Conservation (phyloP, 2,888 invertebrate species). For the Acleris cristana region DNA sequence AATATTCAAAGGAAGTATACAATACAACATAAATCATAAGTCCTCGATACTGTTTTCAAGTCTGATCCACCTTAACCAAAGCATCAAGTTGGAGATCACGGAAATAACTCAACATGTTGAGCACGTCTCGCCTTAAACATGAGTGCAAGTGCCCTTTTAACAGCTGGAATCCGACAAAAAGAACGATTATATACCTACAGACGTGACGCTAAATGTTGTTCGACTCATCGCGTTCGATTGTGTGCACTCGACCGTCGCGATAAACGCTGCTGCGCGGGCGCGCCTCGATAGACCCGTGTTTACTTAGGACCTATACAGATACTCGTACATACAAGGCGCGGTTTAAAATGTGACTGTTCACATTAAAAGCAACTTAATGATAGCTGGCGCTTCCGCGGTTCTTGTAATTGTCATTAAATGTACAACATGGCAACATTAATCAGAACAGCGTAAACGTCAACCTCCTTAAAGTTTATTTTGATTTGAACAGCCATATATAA, state of each 20-base stretch:
- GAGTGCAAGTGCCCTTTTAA: constrained; percentile 4
- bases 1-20: too few relatives aligned
- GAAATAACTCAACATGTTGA: not conserved
- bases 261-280: constrained; percentile 35
- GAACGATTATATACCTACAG: constrained; percentile 4
- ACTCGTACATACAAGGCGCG: constrained; percentile 42
- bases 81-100: not conserved
- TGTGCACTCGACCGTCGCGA: constrained; percentile 46
- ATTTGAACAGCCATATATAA: constrained; percentile 28
- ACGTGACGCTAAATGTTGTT: not conserved
- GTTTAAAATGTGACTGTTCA: constrained; percentile 27
- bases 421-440: too few relatives aligned
- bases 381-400: too few relatives aligned
- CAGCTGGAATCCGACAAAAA: constrained; percentile 9
- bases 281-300: constrained; percentile 35
- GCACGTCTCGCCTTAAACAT: not conserved
- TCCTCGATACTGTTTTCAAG: too few relatives aligned
- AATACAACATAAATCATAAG: too few relatives aligned
- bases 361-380: too few relatives aligned
- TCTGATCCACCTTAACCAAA: too few relatives aligned
- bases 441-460: not conserved
- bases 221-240: constrained; percentile 20
- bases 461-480: too few relatives aligned
- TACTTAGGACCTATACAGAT: constrained; percentile 38
- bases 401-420: too few relatives aligned